A percentile compares a stretch with the other conserved stretches of the same genome.
These are phyloP conservation scores for Ophraella communa DNA, from an alignment of 2,888 invertebrate genomes.

Conservation along the genomic window DNA sequence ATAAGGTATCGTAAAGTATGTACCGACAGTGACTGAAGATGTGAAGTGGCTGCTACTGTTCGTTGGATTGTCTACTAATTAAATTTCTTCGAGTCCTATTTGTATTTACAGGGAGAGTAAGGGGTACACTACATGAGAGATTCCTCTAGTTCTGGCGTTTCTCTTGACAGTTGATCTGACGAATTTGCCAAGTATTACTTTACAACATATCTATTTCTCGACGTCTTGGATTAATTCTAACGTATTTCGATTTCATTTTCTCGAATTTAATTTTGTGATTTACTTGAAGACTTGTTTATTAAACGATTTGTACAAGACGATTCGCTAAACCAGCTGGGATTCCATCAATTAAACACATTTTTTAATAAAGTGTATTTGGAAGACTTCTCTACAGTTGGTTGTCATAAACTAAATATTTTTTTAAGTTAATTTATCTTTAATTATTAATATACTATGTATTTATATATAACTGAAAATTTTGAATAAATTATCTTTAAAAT, in stretches of 20 bases:
- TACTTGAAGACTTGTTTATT: too few relatives aligned
- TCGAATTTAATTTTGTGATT: slow-evolving; percentile 37
- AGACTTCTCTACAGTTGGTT: too few relatives aligned
- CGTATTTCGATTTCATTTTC: slow-evolving; percentile 43
- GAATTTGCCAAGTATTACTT: slow-evolving; percentile 44
- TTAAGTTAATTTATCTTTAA: too few relatives aligned
- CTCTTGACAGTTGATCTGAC: slow-evolving; percentile 56
- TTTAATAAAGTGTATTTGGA: too few relatives aligned
- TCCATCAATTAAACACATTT: too few relatives aligned
- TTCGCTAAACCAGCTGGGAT: too few relatives aligned
- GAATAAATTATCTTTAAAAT: too few relatives aligned
- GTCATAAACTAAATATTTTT: too few relatives aligned
- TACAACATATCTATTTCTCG: slow-evolving; percentile 38
- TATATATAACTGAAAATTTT: too few relatives aligned
- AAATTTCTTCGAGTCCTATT: slow-evolving; percentile 57
- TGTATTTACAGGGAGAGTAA: slow-evolving; percentile 41
- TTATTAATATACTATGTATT: too few relatives aligned
- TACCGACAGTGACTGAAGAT: slow-evolving; percentile 48
- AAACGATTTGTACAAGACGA: too few relatives aligned
- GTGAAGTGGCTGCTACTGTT: slow-evolving; percentile 45
- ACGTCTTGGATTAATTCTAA: slow-evolving; percentile 44
- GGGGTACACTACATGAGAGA: slow-evolving; percentile 15
- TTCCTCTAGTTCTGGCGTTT: slow-evolving; percentile 39
- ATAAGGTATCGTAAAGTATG: slow-evolving; percentile 58
- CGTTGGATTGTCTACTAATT: slow-evolving; percentile 56